These are phyloP conservation scores for Poeciliopsis prolifica DNA, from an alignment of 2,113 vertebrate genomes.

Conservation along the genomic window DNA sequence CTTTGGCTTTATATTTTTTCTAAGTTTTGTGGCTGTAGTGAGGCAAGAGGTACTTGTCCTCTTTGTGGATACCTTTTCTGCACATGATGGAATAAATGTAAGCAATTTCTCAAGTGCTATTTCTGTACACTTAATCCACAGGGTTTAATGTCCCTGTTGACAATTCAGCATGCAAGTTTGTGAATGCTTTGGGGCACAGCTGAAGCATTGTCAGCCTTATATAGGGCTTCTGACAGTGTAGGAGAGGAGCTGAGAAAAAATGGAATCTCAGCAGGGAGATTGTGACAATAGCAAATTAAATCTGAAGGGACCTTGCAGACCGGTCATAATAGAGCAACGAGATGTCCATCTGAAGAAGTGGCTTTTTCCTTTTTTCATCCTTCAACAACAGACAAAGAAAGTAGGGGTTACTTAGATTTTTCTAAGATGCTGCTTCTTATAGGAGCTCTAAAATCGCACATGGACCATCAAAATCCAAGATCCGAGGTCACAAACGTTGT, in stretches of 20 bases:
- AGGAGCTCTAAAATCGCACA: slow-evolving; percentile 3
- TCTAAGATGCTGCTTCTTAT: neutral
- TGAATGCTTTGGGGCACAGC: slow-evolving; percentile 49
- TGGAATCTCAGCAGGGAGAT: slow-evolving; percentile 17
- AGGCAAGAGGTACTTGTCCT: slow-evolving; percentile 18
- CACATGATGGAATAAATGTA: slow-evolving; percentile 42
- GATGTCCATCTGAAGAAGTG: slow-evolving; percentile 59
- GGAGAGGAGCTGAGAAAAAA: slow-evolving; percentile 24
- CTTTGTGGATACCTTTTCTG: slow-evolving; percentile 34
- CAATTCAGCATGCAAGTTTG: slow-evolving; percentile 62
- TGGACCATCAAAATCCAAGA: slow-evolving; percentile 25
- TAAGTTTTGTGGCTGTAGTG: slow-evolving; percentile 6
- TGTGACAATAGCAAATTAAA: slow-evolving; percentile 27
- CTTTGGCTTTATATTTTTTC: neutral
- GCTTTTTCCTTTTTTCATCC: slow-evolving; percentile 34
- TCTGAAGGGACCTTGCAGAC: slow-evolving; percentile 40
- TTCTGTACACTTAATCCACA: slow-evolving; percentile 42
- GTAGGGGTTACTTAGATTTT: neutral
- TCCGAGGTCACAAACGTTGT: slow-evolving; percentile 17
- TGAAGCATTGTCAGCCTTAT: slow-evolving; percentile 37
- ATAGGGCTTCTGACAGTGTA: slow-evolving; percentile 27
- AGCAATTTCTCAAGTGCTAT: slow-evolving; percentile 49
- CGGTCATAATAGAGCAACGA: slow-evolving; percentile 49
- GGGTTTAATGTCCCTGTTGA: slow-evolving; percentile 56
- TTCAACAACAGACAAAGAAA: neutral